A percentile compares a stretch with the other conserved stretches of the same genome.
Conservation (phyloP, 2,888 invertebrate species). For the Alsophila aescularia region DNA sequence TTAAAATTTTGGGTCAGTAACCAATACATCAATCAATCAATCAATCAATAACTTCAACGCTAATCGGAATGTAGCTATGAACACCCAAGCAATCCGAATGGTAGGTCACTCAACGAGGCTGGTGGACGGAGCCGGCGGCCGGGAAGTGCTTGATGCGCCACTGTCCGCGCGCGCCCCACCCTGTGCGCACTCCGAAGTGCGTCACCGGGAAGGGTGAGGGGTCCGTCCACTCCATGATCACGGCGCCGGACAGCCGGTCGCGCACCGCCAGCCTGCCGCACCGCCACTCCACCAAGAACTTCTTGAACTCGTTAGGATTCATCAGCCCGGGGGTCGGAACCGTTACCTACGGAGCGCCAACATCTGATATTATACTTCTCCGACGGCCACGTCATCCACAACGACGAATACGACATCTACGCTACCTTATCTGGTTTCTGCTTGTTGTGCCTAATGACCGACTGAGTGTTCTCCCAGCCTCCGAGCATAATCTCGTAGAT, state of each 20-base stretch:
- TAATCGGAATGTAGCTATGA: constrained; percentile 54
- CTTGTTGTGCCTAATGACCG: constrained; percentile 86
- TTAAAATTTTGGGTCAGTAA: constrained; percentile 36
- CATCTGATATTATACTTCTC: constrained; percentile 32
- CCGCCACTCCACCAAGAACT: constrained; percentile 84
- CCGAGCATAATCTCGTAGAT: constrained; percentile 88
- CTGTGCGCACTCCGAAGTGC: constrained; percentile 86
- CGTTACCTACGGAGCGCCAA: constrained; percentile 76
- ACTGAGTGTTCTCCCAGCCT: constrained; percentile 87
- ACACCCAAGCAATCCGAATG: constrained; percentile 54
- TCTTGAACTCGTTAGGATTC: constrained; percentile 81
- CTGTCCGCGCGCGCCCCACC: constrained; percentile 86
- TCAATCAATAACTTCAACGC: constrained; percentile 28
- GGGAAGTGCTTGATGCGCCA: constrained; percentile 83
- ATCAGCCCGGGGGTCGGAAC: constrained; percentile 84
- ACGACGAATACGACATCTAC: constrained; percentile 48
- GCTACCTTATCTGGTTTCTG: constrained; percentile 86
- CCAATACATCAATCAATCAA: constrained; percentile 24
- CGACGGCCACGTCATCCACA: constrained; percentile 28
- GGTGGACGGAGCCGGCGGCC: constrained; percentile 43
- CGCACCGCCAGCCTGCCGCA: constrained; percentile 81
- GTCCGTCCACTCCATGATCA: constrained; percentile 86
- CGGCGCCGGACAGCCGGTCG: constrained; percentile 73
- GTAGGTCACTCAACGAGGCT: constrained; percentile 70
- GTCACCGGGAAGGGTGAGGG: constrained; percentile 84